phyloP scores from a whole-genome alignment of 1,140 invertebrate species.

The Thaumatotibia leucotreta region DNA sequence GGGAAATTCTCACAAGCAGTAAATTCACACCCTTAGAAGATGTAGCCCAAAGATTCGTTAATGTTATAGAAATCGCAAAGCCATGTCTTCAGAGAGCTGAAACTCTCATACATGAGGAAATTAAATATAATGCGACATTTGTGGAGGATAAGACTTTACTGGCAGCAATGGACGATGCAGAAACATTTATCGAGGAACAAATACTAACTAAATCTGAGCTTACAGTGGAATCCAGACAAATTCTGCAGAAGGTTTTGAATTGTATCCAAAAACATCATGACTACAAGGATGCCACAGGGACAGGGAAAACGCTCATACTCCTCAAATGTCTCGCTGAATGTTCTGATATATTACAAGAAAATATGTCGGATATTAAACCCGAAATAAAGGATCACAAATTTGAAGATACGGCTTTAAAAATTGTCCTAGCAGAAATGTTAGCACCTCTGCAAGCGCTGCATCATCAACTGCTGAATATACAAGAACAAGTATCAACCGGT shows the following conservation, averaged over 20 bases:
- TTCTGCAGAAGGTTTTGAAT: constrained; percentile 27
- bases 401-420: constrained; percentile 29
- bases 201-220: constrained; percentile 3
- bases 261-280: constrained; percentile 43
- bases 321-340: constrained; percentile 55
- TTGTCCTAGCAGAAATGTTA: constrained; percentile 35
- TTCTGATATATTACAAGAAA: constrained; percentile 38
- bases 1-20: constrained; percentile 15
- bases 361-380: constrained; percentile 19
- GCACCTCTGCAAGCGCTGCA: constrained; percentile 38
- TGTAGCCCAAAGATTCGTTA: constrained; percentile 18
- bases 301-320: constrained; percentile 47
- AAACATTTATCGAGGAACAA: constrained; percentile 16
- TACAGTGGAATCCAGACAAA: constrained; percentile 20
- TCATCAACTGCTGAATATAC: constrained; percentile 33
- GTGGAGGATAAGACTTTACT: constrained; percentile 15
- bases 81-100: constrained; percentile 21
- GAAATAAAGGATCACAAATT: constrained; percentile 14
- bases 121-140: constrained; percentile 19
- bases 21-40: constrained; percentile 15
- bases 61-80: constrained; percentile 23
- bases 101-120: constrained; percentile 23
- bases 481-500: constrained; percentile 35
- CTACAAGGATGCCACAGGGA: constrained; percentile 40
- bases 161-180: not conserved